A percentile compares a stretch with the other conserved stretches of the same genome.
These are phyloP conservation scores for Nebria brevicollis DNA, from an alignment of 2,888 invertebrate genomes.

Conservation along the genomic window DNA sequence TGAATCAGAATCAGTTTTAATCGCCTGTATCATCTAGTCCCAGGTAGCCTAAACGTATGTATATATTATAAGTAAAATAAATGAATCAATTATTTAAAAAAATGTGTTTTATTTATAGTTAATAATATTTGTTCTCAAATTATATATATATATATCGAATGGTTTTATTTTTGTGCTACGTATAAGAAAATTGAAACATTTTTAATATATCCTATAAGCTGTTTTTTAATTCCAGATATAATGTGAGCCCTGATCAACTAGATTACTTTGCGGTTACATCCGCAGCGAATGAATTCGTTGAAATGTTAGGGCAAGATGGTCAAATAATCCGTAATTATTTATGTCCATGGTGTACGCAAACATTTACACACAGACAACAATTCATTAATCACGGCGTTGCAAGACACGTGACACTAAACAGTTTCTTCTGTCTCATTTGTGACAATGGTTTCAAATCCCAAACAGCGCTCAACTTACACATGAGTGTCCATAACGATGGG, in stretches of 20 bases:
- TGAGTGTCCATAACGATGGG: conserved; percentile 47
- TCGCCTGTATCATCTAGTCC: background rate
- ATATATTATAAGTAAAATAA: background rate
- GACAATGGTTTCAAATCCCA: conserved; percentile 52
- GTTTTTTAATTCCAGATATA: background rate
- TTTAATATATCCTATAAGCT: background rate
- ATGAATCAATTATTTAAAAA: background rate
- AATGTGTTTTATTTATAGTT: background rate
- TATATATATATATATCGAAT: too few relatives aligned
- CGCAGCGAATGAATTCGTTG: conserved; percentile 43
- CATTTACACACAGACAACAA: conserved; percentile 8
- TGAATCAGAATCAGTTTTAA: too few relatives aligned
- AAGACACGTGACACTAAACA: conserved; percentile 26
- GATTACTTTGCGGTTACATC: background rate
- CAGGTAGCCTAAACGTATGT: background rate
- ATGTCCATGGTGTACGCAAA: conserved; percentile 16
- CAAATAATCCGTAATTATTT: conserved; percentile 50
- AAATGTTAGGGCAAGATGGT: conserved; percentile 57
- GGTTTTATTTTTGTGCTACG: too few relatives aligned
- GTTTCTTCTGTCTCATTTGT: conserved; percentile 50
- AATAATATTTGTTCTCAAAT: background rate
- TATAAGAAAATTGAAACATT: background rate
- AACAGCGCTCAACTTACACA: conserved; percentile 50
- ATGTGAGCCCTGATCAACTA: background rate
- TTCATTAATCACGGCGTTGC: conserved; percentile 23